Conservation (phyloP, 1,140 invertebrate genomes). For the Monochamus saltuarius region DNA sequence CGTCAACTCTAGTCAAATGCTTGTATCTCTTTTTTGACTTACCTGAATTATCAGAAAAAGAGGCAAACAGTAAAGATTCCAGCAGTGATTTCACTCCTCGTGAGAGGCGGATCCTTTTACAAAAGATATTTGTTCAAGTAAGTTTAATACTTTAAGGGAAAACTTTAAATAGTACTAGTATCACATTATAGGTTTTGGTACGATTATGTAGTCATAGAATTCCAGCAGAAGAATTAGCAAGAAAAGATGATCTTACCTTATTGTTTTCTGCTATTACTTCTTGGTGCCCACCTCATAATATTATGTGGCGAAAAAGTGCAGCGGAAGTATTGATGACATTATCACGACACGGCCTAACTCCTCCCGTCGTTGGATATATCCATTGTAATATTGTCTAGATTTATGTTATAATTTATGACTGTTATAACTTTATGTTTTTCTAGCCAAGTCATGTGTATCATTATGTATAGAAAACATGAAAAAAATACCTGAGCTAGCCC, state of each 20-base stretch:
- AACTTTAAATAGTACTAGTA: slow-evolving; percentile 21
- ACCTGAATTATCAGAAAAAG: slow-evolving; percentile 82
- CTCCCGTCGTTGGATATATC: slow-evolving; percentile 93
- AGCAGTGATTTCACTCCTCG: slow-evolving; percentile 86
- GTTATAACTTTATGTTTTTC: slow-evolving; percentile 42
- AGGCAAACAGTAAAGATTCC: slow-evolving; percentile 69
- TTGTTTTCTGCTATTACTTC: slow-evolving; percentile 96
- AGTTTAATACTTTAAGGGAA: slow-evolving; percentile 20
- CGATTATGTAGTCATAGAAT: slow-evolving; percentile 87
- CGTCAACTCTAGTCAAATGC: slow-evolving; percentile 97
- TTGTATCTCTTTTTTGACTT: slow-evolving; percentile 98
- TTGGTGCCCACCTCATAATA: slow-evolving; percentile 88
- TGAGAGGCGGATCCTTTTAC: slow-evolving; percentile 87
- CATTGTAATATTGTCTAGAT: slow-evolving; percentile 73
- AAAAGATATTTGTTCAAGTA: slow-evolving; percentile 96
- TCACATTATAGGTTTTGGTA: slow-evolving; percentile 65
- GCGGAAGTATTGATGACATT: slow-evolving; percentile 95
- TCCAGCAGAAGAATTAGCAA: slow-evolving; percentile 93
- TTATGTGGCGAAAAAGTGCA: slow-evolving; percentile 95
- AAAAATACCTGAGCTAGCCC: slow-evolving; percentile 84
- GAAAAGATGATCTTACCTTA: slow-evolving; percentile 94
- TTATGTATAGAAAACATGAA: slow-evolving; percentile 98
- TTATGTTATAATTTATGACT: slow-evolving; percentile 4
- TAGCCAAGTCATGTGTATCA: slow-evolving; percentile 93
- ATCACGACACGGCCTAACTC: slow-evolving; percentile 89